Conservation (phyloP, 2,113 vertebrate genomes). For the Taxidea taxus region DNA sequence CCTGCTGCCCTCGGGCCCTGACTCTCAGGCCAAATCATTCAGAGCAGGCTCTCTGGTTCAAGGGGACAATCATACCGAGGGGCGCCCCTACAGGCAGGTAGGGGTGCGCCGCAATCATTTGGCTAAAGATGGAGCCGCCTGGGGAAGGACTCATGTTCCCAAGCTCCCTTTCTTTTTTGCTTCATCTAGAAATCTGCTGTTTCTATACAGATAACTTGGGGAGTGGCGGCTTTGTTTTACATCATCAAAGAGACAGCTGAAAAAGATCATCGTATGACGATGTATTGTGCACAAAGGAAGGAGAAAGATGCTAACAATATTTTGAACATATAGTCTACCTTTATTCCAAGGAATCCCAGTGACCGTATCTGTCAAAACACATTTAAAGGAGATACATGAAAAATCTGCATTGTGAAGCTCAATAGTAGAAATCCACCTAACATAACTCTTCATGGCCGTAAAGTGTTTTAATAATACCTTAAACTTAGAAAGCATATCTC, state of each 20-base stretch:
- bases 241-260: neutral
- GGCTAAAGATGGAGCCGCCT: neutral
- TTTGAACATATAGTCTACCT: neutral
- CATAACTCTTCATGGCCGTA: neutral
- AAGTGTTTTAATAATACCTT: neutral
- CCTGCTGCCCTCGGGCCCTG: neutral
- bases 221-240: neutral
- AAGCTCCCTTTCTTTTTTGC: neutral
- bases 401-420: neutral
- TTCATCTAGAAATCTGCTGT: neutral
- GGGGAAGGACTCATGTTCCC: neutral
- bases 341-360: neutral
- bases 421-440: neutral
- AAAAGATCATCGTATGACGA: neutral
- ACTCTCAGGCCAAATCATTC: neutral
- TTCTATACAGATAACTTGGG: neutral
- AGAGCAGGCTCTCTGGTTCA: neutral
- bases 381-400: neutral
- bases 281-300: neutral
- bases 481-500: neutral
- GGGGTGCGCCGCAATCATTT: neutral
- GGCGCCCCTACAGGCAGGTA: neutral
- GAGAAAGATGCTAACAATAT: conserved; percentile 4
- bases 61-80: fast-evolving
- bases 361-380: conserved; percentile 52